Percentiles rank a stretch among this genome's conserved stretches.
phyloP scores from a whole-genome alignment of 2,113 vertebrate species.

The Istiophorus platypterus region DNA sequence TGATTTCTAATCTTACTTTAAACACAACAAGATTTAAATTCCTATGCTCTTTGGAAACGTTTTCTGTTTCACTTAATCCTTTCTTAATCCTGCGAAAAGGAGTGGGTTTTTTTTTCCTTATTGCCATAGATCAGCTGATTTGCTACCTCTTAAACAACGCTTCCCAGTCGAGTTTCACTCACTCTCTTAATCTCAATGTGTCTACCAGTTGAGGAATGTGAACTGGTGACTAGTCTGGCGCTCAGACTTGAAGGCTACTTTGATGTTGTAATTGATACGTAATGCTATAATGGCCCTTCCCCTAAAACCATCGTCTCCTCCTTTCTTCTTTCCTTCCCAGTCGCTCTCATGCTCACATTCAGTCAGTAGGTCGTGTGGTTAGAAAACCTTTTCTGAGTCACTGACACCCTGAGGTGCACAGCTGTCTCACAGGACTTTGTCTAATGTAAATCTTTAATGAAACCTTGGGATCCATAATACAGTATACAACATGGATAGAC shows the following conservation, averaged over 20 bases:
- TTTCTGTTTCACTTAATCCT: background rate
- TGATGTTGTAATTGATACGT: conserved; percentile 65
- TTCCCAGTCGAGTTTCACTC: background rate
- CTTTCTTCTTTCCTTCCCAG: conserved; percentile 53
- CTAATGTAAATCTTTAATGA: conserved; percentile 18
- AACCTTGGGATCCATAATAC: conserved; percentile 1
- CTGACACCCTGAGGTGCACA: conserved; percentile 66
- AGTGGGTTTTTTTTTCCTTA: background rate
- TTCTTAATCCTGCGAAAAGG: background rate
- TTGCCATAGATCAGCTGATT: background rate
- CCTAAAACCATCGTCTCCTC: conserved; percentile 58
- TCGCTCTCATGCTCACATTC: conserved; percentile 22
- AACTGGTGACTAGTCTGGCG: conserved; percentile 33
- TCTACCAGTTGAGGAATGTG: conserved; percentile 34
- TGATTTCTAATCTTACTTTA: conserved; percentile 33
- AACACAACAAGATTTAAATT: background rate
- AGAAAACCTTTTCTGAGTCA: conserved; percentile 44
- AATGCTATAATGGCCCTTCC: conserved; percentile 32
- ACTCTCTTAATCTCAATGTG: conserved; percentile 15
- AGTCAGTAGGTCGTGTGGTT: conserved; percentile 59
- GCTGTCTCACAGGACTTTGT: conserved; percentile 56
- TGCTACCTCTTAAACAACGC: background rate
- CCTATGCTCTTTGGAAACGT: background rate
- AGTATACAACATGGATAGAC: background rate
- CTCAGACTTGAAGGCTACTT: conserved; percentile 47